These are phyloP conservation scores for Melipona bicolor DNA, from an alignment of 2,888 invertebrate genomes.

Conservation along the genomic window DNA sequence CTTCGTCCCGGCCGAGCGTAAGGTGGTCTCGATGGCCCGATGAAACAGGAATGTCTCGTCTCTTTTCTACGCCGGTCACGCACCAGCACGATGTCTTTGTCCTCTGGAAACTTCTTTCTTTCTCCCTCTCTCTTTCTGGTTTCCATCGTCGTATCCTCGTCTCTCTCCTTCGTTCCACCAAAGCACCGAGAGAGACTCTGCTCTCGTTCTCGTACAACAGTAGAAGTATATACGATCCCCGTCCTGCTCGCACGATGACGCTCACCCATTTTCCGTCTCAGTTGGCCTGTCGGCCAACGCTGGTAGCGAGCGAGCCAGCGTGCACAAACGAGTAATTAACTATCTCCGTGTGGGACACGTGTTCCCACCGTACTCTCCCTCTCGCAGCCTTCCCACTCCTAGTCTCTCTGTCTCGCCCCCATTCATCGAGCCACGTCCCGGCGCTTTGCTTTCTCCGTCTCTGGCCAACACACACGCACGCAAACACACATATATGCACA, in stretches of 20 bases:
- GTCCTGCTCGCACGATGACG: conserved; percentile 43
- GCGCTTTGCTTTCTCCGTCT: conserved; percentile 48
- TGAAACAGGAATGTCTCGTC: conserved; percentile 74
- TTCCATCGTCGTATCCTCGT: background rate
- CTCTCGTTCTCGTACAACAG: conserved; percentile 46
- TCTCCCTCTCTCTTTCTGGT: conserved; percentile 25
- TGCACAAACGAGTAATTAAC: conserved; percentile 84
- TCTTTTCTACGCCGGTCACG: conserved; percentile 48
- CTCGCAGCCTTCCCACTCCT: conserved; percentile 50
- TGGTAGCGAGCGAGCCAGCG: conserved; percentile 68
- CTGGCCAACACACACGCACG: background rate
- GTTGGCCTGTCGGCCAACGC: conserved; percentile 60
- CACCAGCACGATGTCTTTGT: conserved; percentile 17
- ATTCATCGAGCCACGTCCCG: conserved; percentile 43
- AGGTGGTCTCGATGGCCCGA: conserved; percentile 73
- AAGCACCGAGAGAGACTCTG: conserved; percentile 24
- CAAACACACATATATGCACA: too few species aligned
- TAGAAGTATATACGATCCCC: conserved; percentile 30
- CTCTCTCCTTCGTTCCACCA: conserved; percentile 33
- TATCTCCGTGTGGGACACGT: conserved; percentile 83
- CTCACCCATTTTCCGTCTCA: conserved; percentile 67
- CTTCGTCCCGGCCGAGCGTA: conserved; percentile 55
- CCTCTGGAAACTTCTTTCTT: conserved; percentile 11
- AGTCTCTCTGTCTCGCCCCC: conserved; percentile 40
- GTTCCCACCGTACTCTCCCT: conserved; percentile 76